Evolutionary conservation across 2,888 invertebrate species (phyloP), one percentile per base, ranked within the genome.

Genomic region (Scaptomyza parva): DNA sequence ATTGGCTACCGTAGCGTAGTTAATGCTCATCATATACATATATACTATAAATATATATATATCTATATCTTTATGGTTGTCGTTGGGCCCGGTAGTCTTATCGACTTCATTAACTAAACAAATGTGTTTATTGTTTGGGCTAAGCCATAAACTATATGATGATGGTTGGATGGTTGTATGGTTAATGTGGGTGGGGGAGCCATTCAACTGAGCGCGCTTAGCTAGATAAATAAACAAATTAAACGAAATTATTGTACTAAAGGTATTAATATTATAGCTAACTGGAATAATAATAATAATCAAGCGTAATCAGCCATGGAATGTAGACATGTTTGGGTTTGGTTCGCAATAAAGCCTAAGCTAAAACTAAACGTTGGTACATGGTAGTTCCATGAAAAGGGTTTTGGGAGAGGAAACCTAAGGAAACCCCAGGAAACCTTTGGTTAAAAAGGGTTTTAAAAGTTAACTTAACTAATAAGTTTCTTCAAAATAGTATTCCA

Each of bases 161-260:
- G 1, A 2, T 9, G 3, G 35, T 37, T 37, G 14, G 14, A 17
- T 28, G 28, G n/a, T n/a, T n/a, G n/a, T n/a, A n/a, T n/a, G n/a
- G n/a, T n/a, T n/a, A n/a, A n/a, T n/a, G n/a, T n/a, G n/a, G n/a
- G n/a, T n/a, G n/a, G n/a, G n/a, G 22, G 20, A 22, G 44, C 59
- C 55, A 59, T 40, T 12, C 30, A 8, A 37, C 63, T 33, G 24
- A 48, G 20, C 14, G 14, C 51, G 69, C 48, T 74, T 80, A 67
- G 62, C 75, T 68, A 70, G 85, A 82, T 87, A 82, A 87, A 82
- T 81, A 78, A 82, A 82, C 82, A 82, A 87, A 82, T 82, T 82
- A 82, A 82, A 76, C 63, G 65, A 86, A 84, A 81, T 81, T 84
- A 81, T 80, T 70, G 75, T 83, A 68, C 74, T 80, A 80, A 81